phyloP scores from a whole-genome alignment of 92 coral and sea anemone genomes.

The Siderastrea radians region DNA sequence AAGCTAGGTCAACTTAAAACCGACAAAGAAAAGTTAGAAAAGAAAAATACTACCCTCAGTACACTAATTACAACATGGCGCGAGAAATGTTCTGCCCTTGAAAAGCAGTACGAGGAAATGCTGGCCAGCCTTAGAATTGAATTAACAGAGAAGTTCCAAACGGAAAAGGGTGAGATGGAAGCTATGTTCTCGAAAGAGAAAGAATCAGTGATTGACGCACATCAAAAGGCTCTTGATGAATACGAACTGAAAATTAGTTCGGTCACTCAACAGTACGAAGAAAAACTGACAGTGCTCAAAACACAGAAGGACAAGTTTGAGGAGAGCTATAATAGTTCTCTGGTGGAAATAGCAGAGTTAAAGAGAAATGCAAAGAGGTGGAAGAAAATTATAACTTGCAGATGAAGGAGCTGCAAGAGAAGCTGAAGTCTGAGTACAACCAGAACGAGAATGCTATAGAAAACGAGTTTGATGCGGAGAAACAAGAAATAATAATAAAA shows the following conservation, averaged over 20 bases:
- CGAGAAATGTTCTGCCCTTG: constrained; percentile 57
- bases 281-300: constrained; percentile 42
- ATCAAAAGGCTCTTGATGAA: constrained; percentile 53
- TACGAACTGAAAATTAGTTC: constrained; percentile 48
- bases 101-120: constrained; percentile 57
- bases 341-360: constrained; percentile 37
- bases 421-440: constrained; percentile 40
- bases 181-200: constrained; percentile 52
- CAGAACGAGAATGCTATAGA: constrained; percentile 68
- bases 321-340: constrained; percentile 8
- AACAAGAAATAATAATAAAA: constrained; percentile 51
- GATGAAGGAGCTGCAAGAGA: constrained; percentile 36
- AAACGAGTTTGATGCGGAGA: constrained; percentile 63
- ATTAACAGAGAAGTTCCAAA: constrained; percentile 64
- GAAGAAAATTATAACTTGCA: constrained; percentile 38
- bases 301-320: constrained; percentile 56
- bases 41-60: constrained; percentile 36
- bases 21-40: constrained; percentile 56
- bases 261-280: constrained; percentile 52
- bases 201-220: constrained; percentile 26
- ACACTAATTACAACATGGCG: constrained; percentile 47
- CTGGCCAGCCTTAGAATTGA: constrained; percentile 61
- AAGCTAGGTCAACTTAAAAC: constrained; percentile 55
- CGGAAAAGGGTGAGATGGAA: constrained; percentile 69
- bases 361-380: constrained; percentile 33